phyloP scores from a whole-genome alignment of 1,140 invertebrate genomes.

The Heliconius himera region DNA sequence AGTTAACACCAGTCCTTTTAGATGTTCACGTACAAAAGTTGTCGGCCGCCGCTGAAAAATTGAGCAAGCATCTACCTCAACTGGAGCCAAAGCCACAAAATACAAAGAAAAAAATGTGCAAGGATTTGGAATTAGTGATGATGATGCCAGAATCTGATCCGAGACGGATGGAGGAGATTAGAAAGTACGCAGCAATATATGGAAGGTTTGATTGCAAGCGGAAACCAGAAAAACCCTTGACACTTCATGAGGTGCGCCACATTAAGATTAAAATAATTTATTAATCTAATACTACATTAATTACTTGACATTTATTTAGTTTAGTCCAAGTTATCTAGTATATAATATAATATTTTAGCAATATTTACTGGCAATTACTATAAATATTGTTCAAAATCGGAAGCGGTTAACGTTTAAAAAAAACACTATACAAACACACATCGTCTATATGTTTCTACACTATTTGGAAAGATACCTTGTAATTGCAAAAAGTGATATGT shows the following conservation, averaged over 20 bases:
- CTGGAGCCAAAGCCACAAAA: slow-evolving; percentile 94
- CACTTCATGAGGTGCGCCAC: slow-evolving; percentile 92
- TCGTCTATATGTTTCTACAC: too few relatives aligned
- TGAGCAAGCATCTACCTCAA: slow-evolving; percentile 91
- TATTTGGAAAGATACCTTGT: too few relatives aligned
- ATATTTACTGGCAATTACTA: too few relatives aligned
- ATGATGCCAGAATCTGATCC: slow-evolving; percentile 94
- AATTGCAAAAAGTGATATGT: too few relatives aligned
- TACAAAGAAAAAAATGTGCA: slow-evolving; percentile 95
- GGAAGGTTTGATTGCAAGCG: slow-evolving; percentile 97
- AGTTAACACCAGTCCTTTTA: slow-evolving; percentile 88
- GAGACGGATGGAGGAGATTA: slow-evolving; percentile 94
- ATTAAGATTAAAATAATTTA: neutral
- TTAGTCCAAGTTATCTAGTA: too few relatives aligned
- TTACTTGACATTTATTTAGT: too few relatives aligned
- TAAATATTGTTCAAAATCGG: too few relatives aligned
- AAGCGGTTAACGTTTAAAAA: too few relatives aligned
- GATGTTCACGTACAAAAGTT: slow-evolving; percentile 93
- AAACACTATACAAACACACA: too few relatives aligned
- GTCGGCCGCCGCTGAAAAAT: slow-evolving; percentile 90
- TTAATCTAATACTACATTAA: neutral
- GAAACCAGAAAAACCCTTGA: slow-evolving; percentile 97
- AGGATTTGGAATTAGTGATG: slow-evolving; percentile 95
- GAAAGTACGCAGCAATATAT: slow-evolving; percentile 98
- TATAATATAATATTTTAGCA: too few relatives aligned